Evolutionary conservation across 2,113 vertebrate species (phyloP), one percentile per base, ranked within the genome.

Genomic region (Rhynchomys soricoides): DNA sequence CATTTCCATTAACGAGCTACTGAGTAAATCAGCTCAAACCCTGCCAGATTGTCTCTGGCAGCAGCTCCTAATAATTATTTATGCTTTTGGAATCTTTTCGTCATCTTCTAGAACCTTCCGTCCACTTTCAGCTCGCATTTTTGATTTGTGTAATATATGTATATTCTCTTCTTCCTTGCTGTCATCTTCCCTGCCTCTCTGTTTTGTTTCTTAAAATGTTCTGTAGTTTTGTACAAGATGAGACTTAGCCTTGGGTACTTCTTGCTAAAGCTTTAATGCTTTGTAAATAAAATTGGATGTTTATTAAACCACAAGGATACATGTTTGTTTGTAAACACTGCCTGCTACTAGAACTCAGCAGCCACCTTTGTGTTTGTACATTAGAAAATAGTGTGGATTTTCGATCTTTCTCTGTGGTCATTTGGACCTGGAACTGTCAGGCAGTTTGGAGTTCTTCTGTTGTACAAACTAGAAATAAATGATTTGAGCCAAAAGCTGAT

Each of bases 221-320:
- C 87, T 94, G 92, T 97, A 98, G 97, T 97, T 98, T 98, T 98
- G 97, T 98, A 98, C 95, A 77, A 94, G 96, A 95, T n/a, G 45
- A 97, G 89, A 96, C 82, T 97, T 92, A 97, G 93, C 97, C 95
- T 62, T 96, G 96, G 91, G 94, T 98, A 91, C 96, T 64, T 97
- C 96, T 97, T 97, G 97, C 97, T 98, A 94, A 98, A 98, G 57
- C 90, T 79, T 98, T 97, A 98, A 97, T 97, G 98, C 97, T 96
- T 94, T 99, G 98, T 99, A 98, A 99, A 98, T 99, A 99, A 98
- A 98, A 98, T 97, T 55, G n/a, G 93, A 90, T 95, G 97, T 98
- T 98, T 98, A 98, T 98, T 98, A 98, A 97, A 95, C 68, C 93
- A 91, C 43, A 91, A 37, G 92, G 94, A 79, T 95, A 95, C 74